Evolutionary conservation across 2,888 invertebrate genomes (phyloP).

Genomic region (Acrobeloides nanus): DNA sequence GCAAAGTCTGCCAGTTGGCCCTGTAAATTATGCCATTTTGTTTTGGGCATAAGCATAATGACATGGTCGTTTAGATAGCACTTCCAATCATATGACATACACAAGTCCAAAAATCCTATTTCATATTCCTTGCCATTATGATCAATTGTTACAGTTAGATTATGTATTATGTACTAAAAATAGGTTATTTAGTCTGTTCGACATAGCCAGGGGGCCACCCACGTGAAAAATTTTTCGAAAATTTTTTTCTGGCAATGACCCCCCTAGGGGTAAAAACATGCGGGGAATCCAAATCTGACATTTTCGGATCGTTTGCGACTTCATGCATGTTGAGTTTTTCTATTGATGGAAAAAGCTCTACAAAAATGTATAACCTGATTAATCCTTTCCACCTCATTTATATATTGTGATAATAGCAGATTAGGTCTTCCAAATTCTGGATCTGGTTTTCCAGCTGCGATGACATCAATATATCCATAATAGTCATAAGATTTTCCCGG

Average conservation of each 20-base stretch:
- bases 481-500: constrained; percentile 44
- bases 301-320: neutral
- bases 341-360: too few relatives aligned
- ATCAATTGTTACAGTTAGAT: constrained; percentile 43
- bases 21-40: constrained; percentile 43
- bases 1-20: constrained; percentile 46
- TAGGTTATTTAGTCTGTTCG: neutral
- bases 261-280: too few relatives aligned
- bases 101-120: constrained; percentile 74
- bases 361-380: constrained; percentile 28
- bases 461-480: constrained; percentile 50
- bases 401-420: constrained; percentile 37
- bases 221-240: too few relatives aligned
- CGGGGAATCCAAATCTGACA: too few relatives aligned
- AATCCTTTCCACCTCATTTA: constrained; percentile 47
- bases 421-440: constrained; percentile 43
- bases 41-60: constrained; percentile 57
- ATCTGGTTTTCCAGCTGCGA: constrained; percentile 37
- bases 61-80: constrained; percentile 51
- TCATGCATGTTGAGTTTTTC: neutral
- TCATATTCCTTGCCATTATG: constrained; percentile 34
- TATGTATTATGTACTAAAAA: constrained; percentile 43
- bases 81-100: constrained; percentile 60
- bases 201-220: too few relatives aligned
- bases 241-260: too few relatives aligned